These are phyloP conservation scores for Hirundichthys speculiger DNA, from an alignment of 2,113 vertebrate species.

Conservation along the genomic window DNA sequence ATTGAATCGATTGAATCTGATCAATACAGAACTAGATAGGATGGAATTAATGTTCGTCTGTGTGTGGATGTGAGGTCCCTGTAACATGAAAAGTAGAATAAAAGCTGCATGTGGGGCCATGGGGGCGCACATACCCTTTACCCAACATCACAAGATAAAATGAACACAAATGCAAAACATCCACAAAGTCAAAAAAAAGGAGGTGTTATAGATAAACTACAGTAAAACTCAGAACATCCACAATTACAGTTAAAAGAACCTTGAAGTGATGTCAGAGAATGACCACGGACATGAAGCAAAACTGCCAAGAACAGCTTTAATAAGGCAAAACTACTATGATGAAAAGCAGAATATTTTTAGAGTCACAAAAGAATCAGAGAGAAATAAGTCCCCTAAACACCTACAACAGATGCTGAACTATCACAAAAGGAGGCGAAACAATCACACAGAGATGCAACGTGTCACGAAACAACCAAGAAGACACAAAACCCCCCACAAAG, in stretches of 20 bases:
- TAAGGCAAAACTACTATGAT: no score
- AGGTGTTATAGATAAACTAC: neutral
- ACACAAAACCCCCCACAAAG: no score
- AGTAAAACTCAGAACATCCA: neutral
- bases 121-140: neutral
- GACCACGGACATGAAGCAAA: no score
- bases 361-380: no score
- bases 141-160: neutral
- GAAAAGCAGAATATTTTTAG: no score
- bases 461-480: no score
- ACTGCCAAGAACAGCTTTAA: no score
- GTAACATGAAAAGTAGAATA: neutral
- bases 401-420: no score
- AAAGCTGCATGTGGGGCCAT: no score
- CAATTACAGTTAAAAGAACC: neutral
- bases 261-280: neutral
- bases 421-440: no score
- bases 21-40: constrained; percentile 44
- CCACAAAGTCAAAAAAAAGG: neutral
- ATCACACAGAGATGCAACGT: no score
- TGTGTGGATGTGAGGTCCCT: constrained; percentile 1
- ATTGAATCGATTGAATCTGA: constrained; percentile 29
- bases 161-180: neutral
- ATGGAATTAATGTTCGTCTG: neutral
- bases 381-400: neutral